phyloP scores from a whole-genome alignment of 2,888 invertebrate species.

The Andricus curvator region DNA sequence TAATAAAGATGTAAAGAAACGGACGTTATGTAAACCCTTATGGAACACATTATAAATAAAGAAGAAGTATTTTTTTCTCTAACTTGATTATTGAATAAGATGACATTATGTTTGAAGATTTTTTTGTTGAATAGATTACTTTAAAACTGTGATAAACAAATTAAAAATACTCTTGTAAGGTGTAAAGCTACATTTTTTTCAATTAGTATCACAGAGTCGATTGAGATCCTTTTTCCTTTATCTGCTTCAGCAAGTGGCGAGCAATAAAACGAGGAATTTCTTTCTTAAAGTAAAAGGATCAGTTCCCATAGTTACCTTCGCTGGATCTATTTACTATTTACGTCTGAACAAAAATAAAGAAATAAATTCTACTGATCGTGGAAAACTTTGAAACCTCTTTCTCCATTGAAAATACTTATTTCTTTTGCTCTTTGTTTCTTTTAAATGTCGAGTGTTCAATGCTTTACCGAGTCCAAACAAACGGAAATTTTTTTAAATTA shows the following conservation, averaged over 20 bases:
- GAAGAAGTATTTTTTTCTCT: too few relatives aligned
- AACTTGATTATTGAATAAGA: too few relatives aligned
- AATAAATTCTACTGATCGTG: background rate
- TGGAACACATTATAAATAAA: too few relatives aligned
- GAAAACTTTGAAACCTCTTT: background rate
- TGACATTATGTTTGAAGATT: too few relatives aligned
- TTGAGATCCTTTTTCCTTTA: background rate
- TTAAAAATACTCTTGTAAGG: background rate
- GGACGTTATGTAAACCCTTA: too few relatives aligned
- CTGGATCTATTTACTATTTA: slow-evolving; percentile 7
- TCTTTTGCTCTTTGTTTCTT: background rate
- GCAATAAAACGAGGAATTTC: background rate
- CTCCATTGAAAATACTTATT: background rate
- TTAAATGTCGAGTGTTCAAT: background rate
- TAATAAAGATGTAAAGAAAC: too few relatives aligned
- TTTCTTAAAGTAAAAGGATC: background rate
- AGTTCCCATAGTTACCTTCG: background rate
- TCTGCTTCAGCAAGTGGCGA: background rate
- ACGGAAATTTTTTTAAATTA: background rate
- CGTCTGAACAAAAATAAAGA: background rate
- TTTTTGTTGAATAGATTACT: background rate
- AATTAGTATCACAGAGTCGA: background rate
- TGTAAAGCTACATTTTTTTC: background rate
- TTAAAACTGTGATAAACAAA: background rate
- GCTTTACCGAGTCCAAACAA: background rate